These are phyloP conservation scores for Bimastos eiseni DNA, from an alignment of 2,888 invertebrate species.

Conservation along the genomic window DNA sequence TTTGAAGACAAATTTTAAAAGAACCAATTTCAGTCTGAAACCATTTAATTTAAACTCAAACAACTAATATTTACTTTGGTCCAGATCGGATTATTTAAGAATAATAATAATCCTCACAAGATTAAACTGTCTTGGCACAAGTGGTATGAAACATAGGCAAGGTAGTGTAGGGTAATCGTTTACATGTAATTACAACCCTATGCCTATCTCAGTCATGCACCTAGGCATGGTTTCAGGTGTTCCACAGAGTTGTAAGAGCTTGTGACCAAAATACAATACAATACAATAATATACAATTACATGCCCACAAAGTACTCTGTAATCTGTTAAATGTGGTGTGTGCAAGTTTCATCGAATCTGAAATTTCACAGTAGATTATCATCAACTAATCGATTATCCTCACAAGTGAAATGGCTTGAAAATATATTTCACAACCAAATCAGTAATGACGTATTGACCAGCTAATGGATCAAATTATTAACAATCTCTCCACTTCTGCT, in stretches of 20 bases:
- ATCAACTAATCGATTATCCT: no score
- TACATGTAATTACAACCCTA: not conserved
- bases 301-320: not conserved
- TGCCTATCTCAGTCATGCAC: not conserved
- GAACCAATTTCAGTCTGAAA: not conserved
- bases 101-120: not conserved
- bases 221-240: not conserved
- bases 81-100: not conserved
- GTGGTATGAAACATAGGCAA: not conserved
- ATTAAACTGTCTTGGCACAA: slow-evolving; percentile 6
- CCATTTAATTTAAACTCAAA: slow-evolving; percentile 6
- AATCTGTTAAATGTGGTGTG: not conserved
- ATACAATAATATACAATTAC: not conserved
- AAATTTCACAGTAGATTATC: no score
- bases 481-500: not conserved
- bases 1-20: not conserved
- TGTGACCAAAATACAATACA: not conserved
- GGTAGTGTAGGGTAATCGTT: not conserved
- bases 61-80: not conserved
- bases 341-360: not conserved
- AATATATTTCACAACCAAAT: not conserved
- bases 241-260: not conserved
- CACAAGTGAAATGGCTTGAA: not conserved
- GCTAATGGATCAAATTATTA: not conserved
- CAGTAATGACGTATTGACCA: not conserved